Evolutionary conservation across 2,888 invertebrate species (phyloP).

Genomic region (Synanthedon myopaeformis): DNA sequence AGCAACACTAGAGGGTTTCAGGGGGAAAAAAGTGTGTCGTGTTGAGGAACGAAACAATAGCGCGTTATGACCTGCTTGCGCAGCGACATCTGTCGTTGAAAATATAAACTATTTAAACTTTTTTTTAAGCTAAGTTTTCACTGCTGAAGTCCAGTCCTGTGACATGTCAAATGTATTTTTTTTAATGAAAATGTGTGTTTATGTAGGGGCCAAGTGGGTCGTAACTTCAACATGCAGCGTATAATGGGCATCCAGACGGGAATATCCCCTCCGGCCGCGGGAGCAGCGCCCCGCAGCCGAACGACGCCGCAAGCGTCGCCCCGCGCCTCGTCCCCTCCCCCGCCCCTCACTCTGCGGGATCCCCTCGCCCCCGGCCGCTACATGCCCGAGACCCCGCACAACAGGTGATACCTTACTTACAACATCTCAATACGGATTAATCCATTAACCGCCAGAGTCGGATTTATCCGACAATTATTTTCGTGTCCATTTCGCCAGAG

Average conservation of each 20-base stretch:
- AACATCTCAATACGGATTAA: background rate
- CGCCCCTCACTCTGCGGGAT: slow-evolving; percentile 43
- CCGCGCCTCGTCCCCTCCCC: slow-evolving; percentile 12
- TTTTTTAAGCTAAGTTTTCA: too few relatives aligned
- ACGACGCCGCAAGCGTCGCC: slow-evolving; percentile 8
- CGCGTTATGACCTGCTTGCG: too few relatives aligned
- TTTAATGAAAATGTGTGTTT: background rate
- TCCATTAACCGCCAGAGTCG: too few relatives aligned
- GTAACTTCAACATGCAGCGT: slow-evolving; percentile 66
- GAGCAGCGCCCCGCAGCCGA: slow-evolving; percentile 6
- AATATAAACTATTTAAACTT: too few relatives aligned
- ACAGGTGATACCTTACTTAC: background rate
- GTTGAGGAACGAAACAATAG: too few relatives aligned
- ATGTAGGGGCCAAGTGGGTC: slow-evolving; percentile 51
- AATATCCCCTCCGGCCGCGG: slow-evolving; percentile 37
- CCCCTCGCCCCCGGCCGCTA: slow-evolving; percentile 12
- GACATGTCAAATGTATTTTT: too few relatives aligned
- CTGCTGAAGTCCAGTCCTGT: too few relatives aligned
- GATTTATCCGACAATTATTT: too few relatives aligned
- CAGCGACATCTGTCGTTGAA: too few relatives aligned
- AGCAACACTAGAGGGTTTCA: too few relatives aligned
- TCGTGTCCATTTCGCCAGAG: too few relatives aligned
- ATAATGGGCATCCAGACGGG: slow-evolving; percentile 64
- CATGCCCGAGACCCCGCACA: background rate
- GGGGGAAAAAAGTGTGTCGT: too few relatives aligned